Conservation (phyloP, 2,113 vertebrate genomes). For the Arenaria interpres region DNA sequence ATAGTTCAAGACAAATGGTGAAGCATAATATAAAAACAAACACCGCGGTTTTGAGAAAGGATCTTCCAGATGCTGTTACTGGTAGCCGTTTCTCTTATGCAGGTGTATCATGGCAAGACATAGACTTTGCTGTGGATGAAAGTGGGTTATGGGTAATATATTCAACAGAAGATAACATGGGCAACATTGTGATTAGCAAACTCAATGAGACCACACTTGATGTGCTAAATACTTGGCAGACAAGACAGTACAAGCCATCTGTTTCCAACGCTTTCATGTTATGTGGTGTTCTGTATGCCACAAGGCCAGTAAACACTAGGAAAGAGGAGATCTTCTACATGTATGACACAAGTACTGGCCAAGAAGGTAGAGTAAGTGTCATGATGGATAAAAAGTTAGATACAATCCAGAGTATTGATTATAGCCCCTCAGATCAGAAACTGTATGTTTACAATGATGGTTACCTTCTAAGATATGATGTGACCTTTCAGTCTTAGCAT, state of each 20-base stretch:
- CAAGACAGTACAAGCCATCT: conserved; percentile 79
- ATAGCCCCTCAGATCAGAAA: conserved; percentile 75
- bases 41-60: background rate
- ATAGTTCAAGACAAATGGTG: conserved; percentile 44
- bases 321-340: conserved; percentile 90
- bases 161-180: conserved; percentile 88
- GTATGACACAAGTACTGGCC: conserved; percentile 82
- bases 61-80: conserved; percentile 76
- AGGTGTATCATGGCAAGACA: conserved; percentile 85
- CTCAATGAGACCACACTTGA: conserved; percentile 90
- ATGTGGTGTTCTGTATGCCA: conserved; percentile 91
- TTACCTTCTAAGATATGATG: conserved; percentile 72
- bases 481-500: conserved; percentile 21
- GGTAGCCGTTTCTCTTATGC: conserved; percentile 91
- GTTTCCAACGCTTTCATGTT: conserved; percentile 92
- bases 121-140: conserved; percentile 91
- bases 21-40: conserved; percentile 70
- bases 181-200: conserved; percentile 92
- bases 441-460: conserved; percentile 76
- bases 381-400: conserved; percentile 73
- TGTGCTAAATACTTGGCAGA: conserved; percentile 90
- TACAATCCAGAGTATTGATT: conserved; percentile 73
- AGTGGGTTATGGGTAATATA: conserved; percentile 95
- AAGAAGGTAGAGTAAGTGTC: conserved; percentile 56
- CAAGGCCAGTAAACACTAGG: conserved; percentile 75